Evolutionary conservation across 2,113 vertebrate genomes (phyloP).

Genomic region (Phyllostomus discolor): DNA sequence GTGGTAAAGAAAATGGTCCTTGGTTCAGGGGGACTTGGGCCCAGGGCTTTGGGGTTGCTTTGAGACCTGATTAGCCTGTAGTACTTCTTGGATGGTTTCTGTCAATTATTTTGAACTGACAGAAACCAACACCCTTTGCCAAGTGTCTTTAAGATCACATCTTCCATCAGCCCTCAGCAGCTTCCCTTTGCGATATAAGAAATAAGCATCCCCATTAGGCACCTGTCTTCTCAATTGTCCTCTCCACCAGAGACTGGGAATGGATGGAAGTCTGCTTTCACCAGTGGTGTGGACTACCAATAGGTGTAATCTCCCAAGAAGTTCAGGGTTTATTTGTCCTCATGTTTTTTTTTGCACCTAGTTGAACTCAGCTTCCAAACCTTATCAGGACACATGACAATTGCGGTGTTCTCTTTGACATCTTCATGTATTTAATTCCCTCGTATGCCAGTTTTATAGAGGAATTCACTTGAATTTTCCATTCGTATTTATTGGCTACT

Average conservation of each 20-base stretch:
- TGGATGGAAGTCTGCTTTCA: background rate
- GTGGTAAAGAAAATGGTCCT: background rate
- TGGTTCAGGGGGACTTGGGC: background rate
- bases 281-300: background rate
- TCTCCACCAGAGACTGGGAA: background rate
- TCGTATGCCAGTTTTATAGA: background rate
- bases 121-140: background rate
- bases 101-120: background rate
- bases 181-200: conserved; percentile 1
- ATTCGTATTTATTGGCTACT: background rate
- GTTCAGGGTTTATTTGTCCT: background rate
- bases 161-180: background rate
- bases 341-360: background rate
- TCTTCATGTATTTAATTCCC: conserved; percentile 3
- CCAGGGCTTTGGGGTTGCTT: background rate
- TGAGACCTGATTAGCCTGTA: background rate
- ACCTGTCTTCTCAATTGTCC: background rate
- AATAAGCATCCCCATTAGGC: background rate
- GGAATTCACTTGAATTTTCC: background rate
- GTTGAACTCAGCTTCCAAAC: background rate
- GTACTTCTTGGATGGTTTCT: background rate
- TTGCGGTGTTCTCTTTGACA: background rate
- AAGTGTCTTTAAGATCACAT: background rate
- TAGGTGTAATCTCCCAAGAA: background rate
- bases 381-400: conserved; percentile 1